A percentile compares a stretch with the other conserved stretches of the same genome.
Evolutionary conservation across 2,113 vertebrate genomes (phyloP).

Genomic region (Balaeniceps rex): DNA sequence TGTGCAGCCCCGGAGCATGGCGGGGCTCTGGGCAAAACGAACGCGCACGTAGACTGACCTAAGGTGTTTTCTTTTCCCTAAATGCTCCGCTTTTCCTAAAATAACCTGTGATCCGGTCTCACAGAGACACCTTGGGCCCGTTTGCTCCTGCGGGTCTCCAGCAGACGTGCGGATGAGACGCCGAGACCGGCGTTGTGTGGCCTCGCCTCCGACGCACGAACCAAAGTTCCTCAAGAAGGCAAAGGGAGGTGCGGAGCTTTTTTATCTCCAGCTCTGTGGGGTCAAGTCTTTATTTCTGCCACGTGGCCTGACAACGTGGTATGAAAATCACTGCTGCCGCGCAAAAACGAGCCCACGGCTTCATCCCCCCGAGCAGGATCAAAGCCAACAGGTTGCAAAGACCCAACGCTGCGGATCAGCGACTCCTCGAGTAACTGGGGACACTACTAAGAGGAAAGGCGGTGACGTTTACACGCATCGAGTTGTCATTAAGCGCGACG

Average conservation of each 20-base stretch:
- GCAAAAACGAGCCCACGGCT: rapidly evolving
- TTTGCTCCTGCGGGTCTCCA: background rate
- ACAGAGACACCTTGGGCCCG: no score
- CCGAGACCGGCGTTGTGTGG: background rate
- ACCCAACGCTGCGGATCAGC: background rate
- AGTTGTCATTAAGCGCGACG: no score
- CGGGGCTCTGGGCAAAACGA: background rate
- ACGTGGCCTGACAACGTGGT: background rate
- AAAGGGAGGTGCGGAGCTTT: background rate
- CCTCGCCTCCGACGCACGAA: background rate
- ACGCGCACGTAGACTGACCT: rapidly evolving
- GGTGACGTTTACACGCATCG: rapidly evolving
- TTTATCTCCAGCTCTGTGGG: background rate
- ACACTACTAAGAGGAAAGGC: background rate
- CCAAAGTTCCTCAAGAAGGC: no score
- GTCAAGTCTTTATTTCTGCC: background rate
- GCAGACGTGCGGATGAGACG: background rate
- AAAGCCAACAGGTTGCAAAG: background rate
- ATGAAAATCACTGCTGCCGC: background rate
- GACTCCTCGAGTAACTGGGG: background rate
- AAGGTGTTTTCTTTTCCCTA: background rate
- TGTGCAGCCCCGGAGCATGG: rapidly evolving
- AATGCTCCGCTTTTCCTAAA: no score
- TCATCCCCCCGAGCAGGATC: background rate
- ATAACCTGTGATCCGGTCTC: background rate